Evolutionary conservation across 2,797 vertebrate species (phyloP).

Genomic region (Knipowitschia caucasica): DNA sequence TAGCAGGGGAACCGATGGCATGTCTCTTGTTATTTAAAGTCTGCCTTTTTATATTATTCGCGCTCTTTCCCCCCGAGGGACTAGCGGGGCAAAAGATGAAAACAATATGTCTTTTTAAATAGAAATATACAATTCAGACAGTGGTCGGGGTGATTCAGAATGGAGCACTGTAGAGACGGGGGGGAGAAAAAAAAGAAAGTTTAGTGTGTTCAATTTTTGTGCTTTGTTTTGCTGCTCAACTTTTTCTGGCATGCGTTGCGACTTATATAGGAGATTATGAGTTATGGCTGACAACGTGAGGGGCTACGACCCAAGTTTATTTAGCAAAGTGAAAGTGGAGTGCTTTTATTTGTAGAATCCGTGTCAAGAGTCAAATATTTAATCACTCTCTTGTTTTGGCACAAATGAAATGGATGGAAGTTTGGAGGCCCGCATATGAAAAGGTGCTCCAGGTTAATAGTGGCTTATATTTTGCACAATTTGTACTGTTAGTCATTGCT

Average conservation of each 20-base stretch:
- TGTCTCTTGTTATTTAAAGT: slow-evolving; percentile 97
- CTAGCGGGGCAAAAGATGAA: slow-evolving; percentile 73
- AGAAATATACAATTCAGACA: slow-evolving; percentile 62
- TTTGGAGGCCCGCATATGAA: slow-evolving; percentile 70
- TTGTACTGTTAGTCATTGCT: slow-evolving; percentile 80
- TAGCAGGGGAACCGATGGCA: slow-evolving; percentile 93
- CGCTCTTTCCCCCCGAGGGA: slow-evolving; percentile 79
- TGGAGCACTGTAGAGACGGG: slow-evolving; percentile 24
- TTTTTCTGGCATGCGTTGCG: slow-evolving; percentile 41
- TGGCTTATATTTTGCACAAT: slow-evolving; percentile 75
- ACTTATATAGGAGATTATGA: slow-evolving; percentile 42
- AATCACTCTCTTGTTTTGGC: slow-evolving; percentile 78
- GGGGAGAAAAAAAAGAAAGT: slow-evolving; percentile 49
- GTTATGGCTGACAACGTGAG: slow-evolving; percentile 47
- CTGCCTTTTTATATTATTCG: slow-evolving; percentile 90
- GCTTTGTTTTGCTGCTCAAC: slow-evolving; percentile 45
- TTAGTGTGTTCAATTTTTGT: slow-evolving; percentile 17
- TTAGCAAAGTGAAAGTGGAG: slow-evolving; percentile 53
- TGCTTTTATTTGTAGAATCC: slow-evolving; percentile 74
- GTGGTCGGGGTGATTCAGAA: slow-evolving; percentile 60
- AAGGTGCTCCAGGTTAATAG: slow-evolving; percentile 79
- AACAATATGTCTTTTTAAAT: slow-evolving; percentile 76
- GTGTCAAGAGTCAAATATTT: slow-evolving; percentile 75
- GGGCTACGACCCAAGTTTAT: slow-evolving; percentile 57
- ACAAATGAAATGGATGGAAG: slow-evolving; percentile 76